These are phyloP conservation scores for Chlorospingus semifuscus DNA, from an alignment of 2,797 vertebrate species.

Conservation along the genomic window DNA sequence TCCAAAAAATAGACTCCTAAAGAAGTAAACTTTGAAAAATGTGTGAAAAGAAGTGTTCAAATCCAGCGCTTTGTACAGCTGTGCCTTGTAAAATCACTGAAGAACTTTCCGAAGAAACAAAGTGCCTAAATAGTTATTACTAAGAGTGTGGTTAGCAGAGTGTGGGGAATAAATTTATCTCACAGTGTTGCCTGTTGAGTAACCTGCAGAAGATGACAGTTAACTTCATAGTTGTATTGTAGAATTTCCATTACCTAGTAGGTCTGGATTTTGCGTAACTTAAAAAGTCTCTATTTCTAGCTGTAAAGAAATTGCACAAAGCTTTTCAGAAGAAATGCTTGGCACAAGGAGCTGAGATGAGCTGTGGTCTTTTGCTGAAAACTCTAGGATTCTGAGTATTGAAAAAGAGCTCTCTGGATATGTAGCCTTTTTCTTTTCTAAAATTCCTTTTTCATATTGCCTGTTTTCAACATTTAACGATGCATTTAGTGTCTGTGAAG, in stretches of 20 bases:
- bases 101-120: neutral
- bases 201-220: neutral
- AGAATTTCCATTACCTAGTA: neutral
- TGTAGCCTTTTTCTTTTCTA: neutral
- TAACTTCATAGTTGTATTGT: neutral
- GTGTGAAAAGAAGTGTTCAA: neutral
- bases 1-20: neutral
- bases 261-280: neutral
- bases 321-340: neutral
- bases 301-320: neutral
- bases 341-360: neutral
- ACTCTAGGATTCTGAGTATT: neutral
- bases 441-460: neutral
- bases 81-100: neutral
- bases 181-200: neutral
- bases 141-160: neutral
- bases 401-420: neutral
- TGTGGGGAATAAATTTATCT: neutral
- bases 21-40: neutral
- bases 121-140: neutral
- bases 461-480: neutral
- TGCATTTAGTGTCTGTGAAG: neutral
- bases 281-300: neutral
- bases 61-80: neutral
- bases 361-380: neutral